A percentile compares a stretch with the other conserved stretches of the same genome.
Conservation (phyloP, 2,113 vertebrate species). For the Macquaria australasica region DNA sequence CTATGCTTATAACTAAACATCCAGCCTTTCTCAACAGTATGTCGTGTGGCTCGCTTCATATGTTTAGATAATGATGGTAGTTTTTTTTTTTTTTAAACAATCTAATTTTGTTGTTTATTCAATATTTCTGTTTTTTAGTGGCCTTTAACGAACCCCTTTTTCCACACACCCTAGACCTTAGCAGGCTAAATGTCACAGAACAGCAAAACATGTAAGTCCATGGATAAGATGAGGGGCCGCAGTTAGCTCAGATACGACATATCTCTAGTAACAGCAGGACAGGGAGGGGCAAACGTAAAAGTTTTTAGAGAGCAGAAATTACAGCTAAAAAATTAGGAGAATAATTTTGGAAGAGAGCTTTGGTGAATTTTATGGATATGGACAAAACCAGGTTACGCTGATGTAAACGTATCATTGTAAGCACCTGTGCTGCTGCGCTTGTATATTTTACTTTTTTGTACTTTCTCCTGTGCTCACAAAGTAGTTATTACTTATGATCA, state of each 20-base stretch:
- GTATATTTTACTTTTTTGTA: no score
- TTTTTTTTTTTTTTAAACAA: no score
- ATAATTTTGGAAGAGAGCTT: neutral
- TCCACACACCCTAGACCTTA: neutral
- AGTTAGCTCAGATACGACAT: neutral
- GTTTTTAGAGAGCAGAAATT: neutral
- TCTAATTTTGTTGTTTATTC: no score
- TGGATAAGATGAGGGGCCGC: neutral
- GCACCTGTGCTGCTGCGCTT: neutral
- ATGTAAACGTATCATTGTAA: neutral
- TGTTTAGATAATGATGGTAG: no score
- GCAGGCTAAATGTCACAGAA: no score
- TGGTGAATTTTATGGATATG: neutral
- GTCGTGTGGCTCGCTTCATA: neutral
- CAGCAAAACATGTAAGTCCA: neutral
- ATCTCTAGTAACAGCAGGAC: neutral
- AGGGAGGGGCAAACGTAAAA: neutral
- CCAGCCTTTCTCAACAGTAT: no score
- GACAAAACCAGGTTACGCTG: neutral
- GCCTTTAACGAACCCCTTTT: neutral
- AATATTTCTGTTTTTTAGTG: neutral
- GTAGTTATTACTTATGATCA: neutral
- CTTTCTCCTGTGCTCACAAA: neutral
- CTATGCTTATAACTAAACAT: no score
- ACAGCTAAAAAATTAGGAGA: neutral